These are phyloP conservation scores for Ceyx margarethae DNA, from an alignment of 2,113 vertebrate species.

Conservation along the genomic window DNA sequence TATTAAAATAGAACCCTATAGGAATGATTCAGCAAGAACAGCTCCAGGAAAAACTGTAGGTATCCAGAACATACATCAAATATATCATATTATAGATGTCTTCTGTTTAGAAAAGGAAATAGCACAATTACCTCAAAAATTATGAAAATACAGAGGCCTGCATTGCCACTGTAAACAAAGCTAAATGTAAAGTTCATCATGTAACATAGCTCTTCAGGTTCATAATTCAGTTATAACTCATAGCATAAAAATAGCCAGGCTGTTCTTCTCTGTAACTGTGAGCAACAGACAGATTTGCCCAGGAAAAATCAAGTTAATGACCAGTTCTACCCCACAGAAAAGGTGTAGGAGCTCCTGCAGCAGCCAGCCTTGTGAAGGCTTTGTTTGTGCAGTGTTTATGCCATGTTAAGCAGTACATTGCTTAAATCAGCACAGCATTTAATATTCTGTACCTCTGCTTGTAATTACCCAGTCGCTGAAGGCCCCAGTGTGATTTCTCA, in stretches of 20 bases:
- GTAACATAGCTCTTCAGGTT: neutral
- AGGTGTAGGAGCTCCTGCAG: neutral
- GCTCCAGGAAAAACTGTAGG: neutral
- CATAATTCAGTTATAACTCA: neutral
- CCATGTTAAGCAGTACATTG: neutral
- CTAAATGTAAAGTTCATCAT: neutral
- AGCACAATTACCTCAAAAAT: neutral
- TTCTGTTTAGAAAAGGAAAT: neutral
- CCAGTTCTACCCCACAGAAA: neutral
- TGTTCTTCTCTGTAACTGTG: neutral
- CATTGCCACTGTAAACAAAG: neutral
- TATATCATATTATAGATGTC: neutral
- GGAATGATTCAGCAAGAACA: neutral
- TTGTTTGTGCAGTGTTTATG: neutral
- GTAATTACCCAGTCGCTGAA: constrained; percentile 9
- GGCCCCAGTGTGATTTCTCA: neutral
- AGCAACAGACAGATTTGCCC: neutral
- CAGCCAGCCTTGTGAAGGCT: neutral
- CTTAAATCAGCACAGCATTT: constrained; percentile 33
- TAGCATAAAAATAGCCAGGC: neutral
- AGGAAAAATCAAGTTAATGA: neutral
- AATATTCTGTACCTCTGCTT: constrained; percentile 26
- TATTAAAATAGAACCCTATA: neutral
- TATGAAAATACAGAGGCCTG: neutral
- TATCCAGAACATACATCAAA: neutral